Conservation (phyloP, 2,888 invertebrate species). For the Caenorhabditis drosophilae region DNA sequence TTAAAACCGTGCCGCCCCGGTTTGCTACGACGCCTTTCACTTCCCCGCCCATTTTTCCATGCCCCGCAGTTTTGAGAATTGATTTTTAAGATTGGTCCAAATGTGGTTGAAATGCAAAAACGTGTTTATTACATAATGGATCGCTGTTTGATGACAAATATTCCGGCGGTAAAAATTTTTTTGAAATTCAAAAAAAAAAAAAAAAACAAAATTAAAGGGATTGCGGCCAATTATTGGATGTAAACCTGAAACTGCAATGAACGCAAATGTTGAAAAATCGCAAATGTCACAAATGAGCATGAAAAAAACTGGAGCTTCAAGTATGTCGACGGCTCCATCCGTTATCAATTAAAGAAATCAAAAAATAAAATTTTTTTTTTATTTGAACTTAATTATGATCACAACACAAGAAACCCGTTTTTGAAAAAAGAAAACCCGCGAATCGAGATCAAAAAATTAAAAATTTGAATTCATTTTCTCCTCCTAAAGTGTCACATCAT, state of each 20-base stretch:
- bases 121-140: not conserved
- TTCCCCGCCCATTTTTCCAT: too few species aligned
- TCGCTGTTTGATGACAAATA: not conserved
- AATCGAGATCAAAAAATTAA: not conserved
- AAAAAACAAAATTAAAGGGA: too few species aligned
- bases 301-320: not conserved
- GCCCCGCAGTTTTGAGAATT: too few species aligned
- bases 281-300: not conserved
- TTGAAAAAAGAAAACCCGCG: too few species aligned
- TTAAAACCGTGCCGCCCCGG: too few species aligned
- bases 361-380: not conserved
- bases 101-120: not conserved
- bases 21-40: too few species aligned
- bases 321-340: not conserved
- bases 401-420: too few species aligned
- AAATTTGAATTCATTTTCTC: not conserved
- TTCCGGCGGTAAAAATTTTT: too few species aligned
- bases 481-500: conserved; percentile 59
- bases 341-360: not conserved
- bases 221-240: not conserved
- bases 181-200: too few species aligned
- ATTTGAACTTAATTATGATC: too few species aligned
- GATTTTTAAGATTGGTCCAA: not conserved
- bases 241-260: not conserved
- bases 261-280: not conserved